Conservation (phyloP, 2,113 vertebrate genomes). For the Sclerurus mexicanus region DNA sequence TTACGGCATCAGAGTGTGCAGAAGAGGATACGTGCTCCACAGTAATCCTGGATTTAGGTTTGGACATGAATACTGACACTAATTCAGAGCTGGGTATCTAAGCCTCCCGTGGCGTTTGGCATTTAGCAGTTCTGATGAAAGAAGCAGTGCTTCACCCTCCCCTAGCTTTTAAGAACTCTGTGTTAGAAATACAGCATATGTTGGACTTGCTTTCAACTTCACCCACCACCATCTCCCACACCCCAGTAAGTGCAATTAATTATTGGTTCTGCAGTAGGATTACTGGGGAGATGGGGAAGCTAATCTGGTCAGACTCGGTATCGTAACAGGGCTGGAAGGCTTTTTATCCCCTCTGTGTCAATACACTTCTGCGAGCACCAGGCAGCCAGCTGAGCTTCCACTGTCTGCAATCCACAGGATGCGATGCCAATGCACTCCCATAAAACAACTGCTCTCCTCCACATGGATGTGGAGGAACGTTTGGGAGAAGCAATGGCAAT, state of each 20-base stretch:
- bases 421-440: not conserved
- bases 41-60: slow-evolving; percentile 52
- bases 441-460: not conserved
- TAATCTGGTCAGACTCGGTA: not conserved
- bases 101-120: not conserved
- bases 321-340: not conserved
- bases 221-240: not conserved
- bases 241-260: not conserved
- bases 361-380: not conserved
- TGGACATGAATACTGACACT: slow-evolving; percentile 62
- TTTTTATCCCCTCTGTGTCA: not conserved
- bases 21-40: slow-evolving; percentile 36
- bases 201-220: not conserved
- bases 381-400: not conserved
- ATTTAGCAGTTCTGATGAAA: not conserved
- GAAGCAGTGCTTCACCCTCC: not conserved
- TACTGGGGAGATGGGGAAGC: not conserved
- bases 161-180: not conserved
- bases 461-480: fast-evolving
- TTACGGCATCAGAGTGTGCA: slow-evolving; percentile 49
- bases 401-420: not conserved
- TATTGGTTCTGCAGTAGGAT: not conserved
- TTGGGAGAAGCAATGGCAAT: not conserved
- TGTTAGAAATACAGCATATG: not conserved
- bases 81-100: slow-evolving; percentile 20